These are phyloP conservation scores for Apostichopus japonicus DNA, from an alignment of 35 echinoderm and acorn worm species.

Conservation along the genomic window DNA sequence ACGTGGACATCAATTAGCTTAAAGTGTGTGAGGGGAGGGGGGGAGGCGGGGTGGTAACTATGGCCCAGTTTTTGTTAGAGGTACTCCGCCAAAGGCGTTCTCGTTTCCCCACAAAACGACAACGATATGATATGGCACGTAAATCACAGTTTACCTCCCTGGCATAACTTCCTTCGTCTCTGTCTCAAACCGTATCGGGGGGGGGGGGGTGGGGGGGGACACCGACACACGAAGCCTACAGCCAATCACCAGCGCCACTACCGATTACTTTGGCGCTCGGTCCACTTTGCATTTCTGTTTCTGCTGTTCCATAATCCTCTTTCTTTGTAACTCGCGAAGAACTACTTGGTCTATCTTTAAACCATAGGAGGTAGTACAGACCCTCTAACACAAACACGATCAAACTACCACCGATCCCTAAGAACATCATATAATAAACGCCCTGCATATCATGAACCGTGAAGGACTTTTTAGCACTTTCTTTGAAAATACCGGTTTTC, in stretches of 20 bases:
- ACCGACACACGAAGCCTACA: not conserved
- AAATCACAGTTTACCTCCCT: too few species aligned
- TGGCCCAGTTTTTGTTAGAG: too few species aligned
- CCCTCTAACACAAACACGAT: slow-evolving; percentile 83
- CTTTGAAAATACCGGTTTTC: slow-evolving; percentile 56
- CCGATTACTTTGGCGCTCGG: not conserved
- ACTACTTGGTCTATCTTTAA: not conserved
- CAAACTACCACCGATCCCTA: slow-evolving; percentile 66
- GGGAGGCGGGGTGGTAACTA: too few species aligned
- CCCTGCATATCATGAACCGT: slow-evolving; percentile 80
- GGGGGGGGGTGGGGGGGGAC: too few species aligned
- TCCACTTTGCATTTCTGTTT: not conserved
- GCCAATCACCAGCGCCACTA: not conserved
- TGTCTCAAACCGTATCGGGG: too few species aligned
- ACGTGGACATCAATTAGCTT: too few species aligned
- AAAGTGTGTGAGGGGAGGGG: too few species aligned
- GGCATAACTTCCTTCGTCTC: too few species aligned
- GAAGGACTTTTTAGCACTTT: slow-evolving; percentile 63
- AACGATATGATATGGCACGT: too few species aligned
- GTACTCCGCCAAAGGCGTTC: too few species aligned
- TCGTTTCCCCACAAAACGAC: too few species aligned
- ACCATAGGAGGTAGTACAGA: not conserved
- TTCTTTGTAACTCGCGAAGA: not conserved
- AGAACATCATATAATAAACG: slow-evolving; percentile 73
- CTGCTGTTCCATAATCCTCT: not conserved